Evolutionary conservation across 2,797 vertebrate genomes (phyloP), one percentile per base, ranked within the genome.

Genomic region (Morus bassanus): DNA sequence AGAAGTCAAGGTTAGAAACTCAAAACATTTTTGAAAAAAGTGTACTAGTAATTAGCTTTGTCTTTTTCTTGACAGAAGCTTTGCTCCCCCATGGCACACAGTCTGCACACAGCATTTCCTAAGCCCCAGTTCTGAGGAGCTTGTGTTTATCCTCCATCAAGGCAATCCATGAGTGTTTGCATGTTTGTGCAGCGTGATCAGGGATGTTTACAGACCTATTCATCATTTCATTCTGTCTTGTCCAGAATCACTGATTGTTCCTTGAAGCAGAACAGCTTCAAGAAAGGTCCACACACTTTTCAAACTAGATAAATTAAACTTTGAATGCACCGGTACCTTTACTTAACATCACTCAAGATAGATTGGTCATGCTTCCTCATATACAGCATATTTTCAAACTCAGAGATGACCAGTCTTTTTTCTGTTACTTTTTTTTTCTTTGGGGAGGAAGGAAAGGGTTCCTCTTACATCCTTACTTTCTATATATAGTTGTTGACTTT

Each of bases 161-260:
- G 31, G 61, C 60, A 53, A 76, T 10, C 87, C 89, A 37, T 4
- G 73, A 74, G 59, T 1, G 18, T 63, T 56, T 41, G 27, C 35
- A 24, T 77, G 41, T 94, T 91, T 95, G 70, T 78, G 35, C 45
- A 69, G 50, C 22, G 2, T 2, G 16, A 68, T 67, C 67, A 56
- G 21, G 46, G 56, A 57, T 64, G 46, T 88, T 97, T 94, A 91
- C 77, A 95, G 70, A 92, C 48, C 50, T 65, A 96, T 94, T 92
- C 60, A 95, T 96, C 89, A 96, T 79, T 61, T 45, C 79, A 88
- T 96, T 95, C 75, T 50, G 7, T 31, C 92, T 90, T 95, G 91
- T 83, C 78, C 56, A 48, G 31, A 81, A 67, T 76, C 93, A 88
- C 81, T 74, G 80, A 89, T 75, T 45, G 12, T 7, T 92, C 76